A percentile compares a stretch with the other conserved stretches of the same genome.
These are phyloP conservation scores for Chrysoperla carnea DNA, from an alignment of 1,140 invertebrate species.

Conservation along the genomic window DNA sequence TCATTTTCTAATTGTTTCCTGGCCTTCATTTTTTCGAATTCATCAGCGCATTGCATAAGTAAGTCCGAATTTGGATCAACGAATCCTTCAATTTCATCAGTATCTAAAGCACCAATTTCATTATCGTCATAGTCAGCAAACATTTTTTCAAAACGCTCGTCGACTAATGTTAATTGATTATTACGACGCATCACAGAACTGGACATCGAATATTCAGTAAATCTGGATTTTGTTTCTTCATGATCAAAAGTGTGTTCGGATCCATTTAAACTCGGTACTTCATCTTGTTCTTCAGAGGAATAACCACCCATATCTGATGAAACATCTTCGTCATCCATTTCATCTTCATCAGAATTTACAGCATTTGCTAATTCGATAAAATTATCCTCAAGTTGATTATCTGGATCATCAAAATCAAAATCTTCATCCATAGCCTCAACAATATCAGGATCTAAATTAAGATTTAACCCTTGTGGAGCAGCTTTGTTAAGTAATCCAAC, in stretches of 20 bases:
- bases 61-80: constrained; percentile 45
- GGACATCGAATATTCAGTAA: constrained; percentile 88
- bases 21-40: constrained; percentile 31
- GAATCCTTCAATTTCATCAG: constrained; percentile 77
- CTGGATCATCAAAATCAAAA: constrained; percentile 66
- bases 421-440: constrained; percentile 87
- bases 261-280: constrained; percentile 30
- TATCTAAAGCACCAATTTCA: constrained; percentile 75
- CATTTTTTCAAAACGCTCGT: constrained; percentile 83
- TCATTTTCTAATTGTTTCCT: constrained; percentile 30
- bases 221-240: constrained; percentile 71
- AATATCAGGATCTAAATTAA: constrained; percentile 84
- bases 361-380: constrained; percentile 69
- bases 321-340: constrained; percentile 22
- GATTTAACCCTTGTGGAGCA: constrained; percentile 54
- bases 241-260: constrained; percentile 31
- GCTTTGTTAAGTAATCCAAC: constrained; percentile 80
- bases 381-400: constrained; percentile 79
- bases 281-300: constrained; percentile 33
- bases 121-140: constrained; percentile 75
- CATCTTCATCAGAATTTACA: constrained; percentile 22
- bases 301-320: constrained; percentile 19
- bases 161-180: constrained; percentile 62
- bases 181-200: constrained; percentile 81
- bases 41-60: constrained; percentile 40